Conservation (phyloP, 2,113 vertebrate species). For the Oncorhynchus clarkii region DNA sequence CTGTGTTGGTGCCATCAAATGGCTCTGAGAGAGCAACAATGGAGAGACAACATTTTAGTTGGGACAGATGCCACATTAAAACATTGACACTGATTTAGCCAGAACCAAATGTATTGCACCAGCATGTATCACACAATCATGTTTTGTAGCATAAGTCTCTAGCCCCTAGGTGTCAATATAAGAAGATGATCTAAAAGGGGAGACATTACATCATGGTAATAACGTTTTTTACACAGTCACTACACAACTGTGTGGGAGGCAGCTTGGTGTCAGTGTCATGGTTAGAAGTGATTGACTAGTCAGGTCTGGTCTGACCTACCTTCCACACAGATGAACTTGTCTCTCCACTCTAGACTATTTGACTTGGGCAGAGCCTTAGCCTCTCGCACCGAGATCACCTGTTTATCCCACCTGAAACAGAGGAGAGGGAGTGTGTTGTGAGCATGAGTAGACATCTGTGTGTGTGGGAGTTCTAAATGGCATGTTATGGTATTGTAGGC, state of each 20-base stretch:
- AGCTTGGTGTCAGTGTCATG: too few relatives aligned
- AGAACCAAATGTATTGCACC: too few relatives aligned
- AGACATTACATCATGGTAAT: too few relatives aligned
- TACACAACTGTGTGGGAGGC: too few relatives aligned
- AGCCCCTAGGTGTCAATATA: too few relatives aligned
- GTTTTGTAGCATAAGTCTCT: too few relatives aligned
- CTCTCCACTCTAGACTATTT: conserved; percentile 83
- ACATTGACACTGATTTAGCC: too few relatives aligned
- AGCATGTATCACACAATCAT: too few relatives aligned
- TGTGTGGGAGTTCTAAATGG: background rate
- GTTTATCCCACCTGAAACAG: conserved; percentile 80
- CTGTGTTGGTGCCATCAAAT: conserved; percentile 92
- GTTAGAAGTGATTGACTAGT: too few relatives aligned
- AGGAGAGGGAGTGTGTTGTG: background rate
- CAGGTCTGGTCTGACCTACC: conserved; percentile 69
- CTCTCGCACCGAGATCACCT: conserved; percentile 90
- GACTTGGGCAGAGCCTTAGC: conserved; percentile 82
- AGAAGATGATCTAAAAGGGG: too few relatives aligned
- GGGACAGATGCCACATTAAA: too few relatives aligned
- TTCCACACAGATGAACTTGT: conserved; percentile 95
- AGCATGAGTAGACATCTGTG: background rate
- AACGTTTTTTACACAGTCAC: too few relatives aligned
- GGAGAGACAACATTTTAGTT: conserved; percentile 26
- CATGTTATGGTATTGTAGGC: conserved; percentile 38
- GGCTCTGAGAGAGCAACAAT: conserved; percentile 82